Percentiles rank a stretch among this genome's conserved stretches.
phyloP scores from a whole-genome alignment of 2,797 vertebrate species.

The Coccyzus lansbergi region DNA sequence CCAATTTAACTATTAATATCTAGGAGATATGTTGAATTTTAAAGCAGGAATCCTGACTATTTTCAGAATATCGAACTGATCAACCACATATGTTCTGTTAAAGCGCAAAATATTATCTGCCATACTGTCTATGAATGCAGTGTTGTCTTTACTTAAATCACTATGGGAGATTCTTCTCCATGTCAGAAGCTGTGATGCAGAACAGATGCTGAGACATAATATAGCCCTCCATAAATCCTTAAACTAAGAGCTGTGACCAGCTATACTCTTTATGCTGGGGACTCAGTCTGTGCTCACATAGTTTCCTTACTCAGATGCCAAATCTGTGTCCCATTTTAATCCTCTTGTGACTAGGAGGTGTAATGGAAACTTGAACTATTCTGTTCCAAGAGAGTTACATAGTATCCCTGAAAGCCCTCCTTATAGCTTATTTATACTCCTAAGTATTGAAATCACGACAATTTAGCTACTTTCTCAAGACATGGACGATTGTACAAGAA shows the following conservation, averaged over 20 bases:
- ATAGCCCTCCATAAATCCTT: conserved; percentile 30
- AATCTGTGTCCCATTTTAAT: neutral
- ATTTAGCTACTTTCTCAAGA: neutral
- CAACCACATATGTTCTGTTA: neutral
- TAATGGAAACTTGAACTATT: neutral
- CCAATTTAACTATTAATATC: neutral
- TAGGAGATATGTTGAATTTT: neutral
- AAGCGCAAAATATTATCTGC: neutral
- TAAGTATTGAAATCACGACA: neutral
- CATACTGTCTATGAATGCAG: neutral
- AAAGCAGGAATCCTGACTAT: neutral
- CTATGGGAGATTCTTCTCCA: neutral
- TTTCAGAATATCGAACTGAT: neutral
- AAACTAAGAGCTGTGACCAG: conserved; percentile 20
- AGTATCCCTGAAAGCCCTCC: neutral
- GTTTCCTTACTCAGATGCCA: neutral
- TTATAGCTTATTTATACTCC: neutral
- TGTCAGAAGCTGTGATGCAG: conserved; percentile 23
- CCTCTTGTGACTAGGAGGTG: neutral
- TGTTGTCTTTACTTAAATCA: neutral
- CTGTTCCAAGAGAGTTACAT: neutral
- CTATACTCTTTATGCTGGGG: neutral
- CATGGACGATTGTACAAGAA: neutral
- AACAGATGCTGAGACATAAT: conserved; percentile 46
- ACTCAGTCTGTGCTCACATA: neutral